Percentiles rank a stretch among this genome's conserved stretches.
Evolutionary conservation across 2,113 vertebrate genomes (phyloP).

Genomic region (Pygoscelis antarcticus): DNA sequence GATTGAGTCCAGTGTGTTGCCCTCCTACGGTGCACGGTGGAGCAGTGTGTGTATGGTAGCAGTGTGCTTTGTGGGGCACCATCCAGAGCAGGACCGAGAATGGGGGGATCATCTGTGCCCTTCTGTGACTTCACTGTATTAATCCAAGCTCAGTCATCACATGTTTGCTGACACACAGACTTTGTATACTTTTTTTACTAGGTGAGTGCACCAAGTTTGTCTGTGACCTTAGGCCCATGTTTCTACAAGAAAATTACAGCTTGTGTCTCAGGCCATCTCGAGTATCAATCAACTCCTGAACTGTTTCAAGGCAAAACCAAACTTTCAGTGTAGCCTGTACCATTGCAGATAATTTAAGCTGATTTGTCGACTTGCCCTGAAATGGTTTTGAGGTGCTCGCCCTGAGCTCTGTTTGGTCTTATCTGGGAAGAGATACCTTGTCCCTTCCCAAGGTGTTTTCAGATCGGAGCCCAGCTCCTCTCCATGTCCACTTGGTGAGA

Average conservation of each 20-base stretch:
- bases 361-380: background rate
- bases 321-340: background rate
- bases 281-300: background rate
- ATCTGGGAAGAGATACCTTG: background rate
- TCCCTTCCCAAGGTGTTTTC: background rate
- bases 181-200: background rate
- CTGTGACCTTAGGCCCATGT: background rate
- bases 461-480: background rate
- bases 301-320: background rate
- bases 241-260: background rate
- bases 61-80: background rate
- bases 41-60: background rate
- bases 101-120: background rate
- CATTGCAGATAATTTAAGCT: background rate
- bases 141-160: background rate
- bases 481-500: background rate
- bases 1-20: background rate
- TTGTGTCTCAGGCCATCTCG: rapidly evolving
- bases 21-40: rapidly evolving
- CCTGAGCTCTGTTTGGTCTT: background rate
- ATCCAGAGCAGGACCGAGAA: background rate
- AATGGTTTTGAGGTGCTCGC: background rate
- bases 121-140: background rate
- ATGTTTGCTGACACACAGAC: background rate
- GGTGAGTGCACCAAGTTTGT: background rate